A percentile compares a stretch with the other conserved stretches of the same genome.
These are phyloP conservation scores for Cuniculus paca DNA, from an alignment of 2,797 vertebrate genomes.

Conservation along the genomic window DNA sequence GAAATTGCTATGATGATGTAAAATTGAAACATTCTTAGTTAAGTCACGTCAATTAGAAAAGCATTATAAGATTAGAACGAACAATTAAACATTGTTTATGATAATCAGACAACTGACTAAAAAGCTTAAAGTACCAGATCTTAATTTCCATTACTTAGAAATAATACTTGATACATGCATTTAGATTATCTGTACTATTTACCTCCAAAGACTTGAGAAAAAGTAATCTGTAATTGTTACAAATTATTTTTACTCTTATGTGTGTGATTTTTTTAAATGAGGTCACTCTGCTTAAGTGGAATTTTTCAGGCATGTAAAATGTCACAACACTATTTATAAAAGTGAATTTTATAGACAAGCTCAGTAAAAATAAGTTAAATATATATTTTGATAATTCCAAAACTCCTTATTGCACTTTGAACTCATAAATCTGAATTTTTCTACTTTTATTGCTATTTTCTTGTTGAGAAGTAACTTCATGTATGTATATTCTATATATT, in stretches of 20 bases:
- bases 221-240: not conserved
- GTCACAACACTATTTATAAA: not conserved
- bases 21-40: not conserved
- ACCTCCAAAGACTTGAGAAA: not conserved
- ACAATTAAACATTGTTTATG: not conserved
- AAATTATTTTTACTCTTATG: not conserved
- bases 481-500: not conserved
- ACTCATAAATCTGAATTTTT: not conserved
- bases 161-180: constrained; percentile 14
- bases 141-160: not conserved
- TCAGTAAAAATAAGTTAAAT: not conserved
- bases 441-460: not conserved
- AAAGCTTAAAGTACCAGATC: not conserved
- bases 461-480: not conserved
- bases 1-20: not conserved
- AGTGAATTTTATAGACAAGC: not conserved
- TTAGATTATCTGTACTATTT: constrained; percentile 46
- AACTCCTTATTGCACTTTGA: not conserved
- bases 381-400: not conserved
- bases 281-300: not conserved
- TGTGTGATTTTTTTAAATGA: not conserved
- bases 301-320: not conserved
- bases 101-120: constrained; percentile 1
- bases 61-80: not conserved
- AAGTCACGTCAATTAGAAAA: not conserved